A percentile compares a stretch with the other conserved stretches of the same genome.
phyloP scores from a whole-genome alignment of 2,888 invertebrate species.

The Thyatira batis region DNA sequence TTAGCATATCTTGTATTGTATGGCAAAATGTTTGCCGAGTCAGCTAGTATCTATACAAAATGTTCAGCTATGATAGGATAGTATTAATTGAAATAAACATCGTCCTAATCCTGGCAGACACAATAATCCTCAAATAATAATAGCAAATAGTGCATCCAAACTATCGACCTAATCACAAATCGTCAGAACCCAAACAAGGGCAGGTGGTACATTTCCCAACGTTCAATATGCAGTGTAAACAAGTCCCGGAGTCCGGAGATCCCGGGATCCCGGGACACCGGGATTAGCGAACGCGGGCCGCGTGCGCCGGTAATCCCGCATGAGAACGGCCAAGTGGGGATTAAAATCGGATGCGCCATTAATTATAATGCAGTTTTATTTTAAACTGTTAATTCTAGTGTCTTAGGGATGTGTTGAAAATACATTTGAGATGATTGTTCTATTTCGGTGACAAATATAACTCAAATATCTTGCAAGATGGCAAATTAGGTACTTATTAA shows the following conservation, averaged over 20 bases:
- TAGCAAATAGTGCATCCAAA: neutral
- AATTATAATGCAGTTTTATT: neutral
- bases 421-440: neutral
- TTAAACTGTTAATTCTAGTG: neutral
- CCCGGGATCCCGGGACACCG: neutral
- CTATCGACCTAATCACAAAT: conserved; percentile 3
- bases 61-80: too few species aligned
- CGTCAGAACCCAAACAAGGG: conserved; percentile 5
- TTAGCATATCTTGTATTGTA: too few species aligned
- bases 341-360: conserved; percentile 12
- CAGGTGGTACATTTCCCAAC: conserved; percentile 33
- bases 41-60: too few species aligned
- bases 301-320: conserved; percentile 16
- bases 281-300: conserved; percentile 10
- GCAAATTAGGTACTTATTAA: neutral
- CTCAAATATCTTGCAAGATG: too few species aligned
- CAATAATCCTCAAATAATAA: neutral
- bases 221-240: conserved; percentile 34
- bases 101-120: neutral
- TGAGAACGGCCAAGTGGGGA: conserved; percentile 9
- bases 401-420: neutral
- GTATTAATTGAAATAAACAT: too few species aligned
- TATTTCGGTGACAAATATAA: neutral
- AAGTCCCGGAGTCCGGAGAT: conserved; percentile 5
- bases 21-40: too few species aligned